Evolutionary conservation across 64 coral and sea anemone species (phyloP).

Genomic region (Montipora foliosa): DNA sequence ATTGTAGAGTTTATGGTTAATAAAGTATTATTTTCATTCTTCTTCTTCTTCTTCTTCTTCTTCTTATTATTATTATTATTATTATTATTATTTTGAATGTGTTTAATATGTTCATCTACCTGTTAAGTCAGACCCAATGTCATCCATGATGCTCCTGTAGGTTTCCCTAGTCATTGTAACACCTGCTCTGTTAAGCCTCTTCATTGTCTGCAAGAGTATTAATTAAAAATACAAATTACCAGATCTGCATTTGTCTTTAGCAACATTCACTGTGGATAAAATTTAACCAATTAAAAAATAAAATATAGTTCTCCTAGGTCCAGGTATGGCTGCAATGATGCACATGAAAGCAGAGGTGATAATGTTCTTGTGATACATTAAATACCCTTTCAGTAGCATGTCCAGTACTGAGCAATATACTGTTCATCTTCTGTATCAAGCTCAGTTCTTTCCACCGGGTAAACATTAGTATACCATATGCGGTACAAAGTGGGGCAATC

Average conservation of each 20-base stretch:
- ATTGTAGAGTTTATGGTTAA: too few species aligned
- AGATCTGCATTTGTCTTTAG: slow-evolving; percentile 27
- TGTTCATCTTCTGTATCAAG: slow-evolving; percentile 50
- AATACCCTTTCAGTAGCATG: slow-evolving; percentile 46
- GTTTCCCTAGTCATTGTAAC: slow-evolving; percentile 47
- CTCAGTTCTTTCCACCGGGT: slow-evolving; percentile 46
- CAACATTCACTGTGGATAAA: slow-evolving; percentile 10
- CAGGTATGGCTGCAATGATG: slow-evolving; percentile 9
- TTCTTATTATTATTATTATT: too few species aligned
- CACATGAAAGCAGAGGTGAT: slow-evolving; percentile 20
- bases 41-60: neutral
- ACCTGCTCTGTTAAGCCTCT: slow-evolving; percentile 54
- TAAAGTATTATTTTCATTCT: neutral
- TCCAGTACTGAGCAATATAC: slow-evolving; percentile 27
- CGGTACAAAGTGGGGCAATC: slow-evolving; percentile 32
- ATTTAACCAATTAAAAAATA: slow-evolving; percentile 17
- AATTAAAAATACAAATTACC: neutral
- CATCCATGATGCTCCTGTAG: slow-evolving; percentile 60
- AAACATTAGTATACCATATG: slow-evolving; percentile 54
- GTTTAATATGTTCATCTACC: slow-evolving; percentile 37
- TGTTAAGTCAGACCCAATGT: slow-evolving; percentile 49
- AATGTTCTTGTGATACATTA: neutral
- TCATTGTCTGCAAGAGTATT: slow-evolving; percentile 45
- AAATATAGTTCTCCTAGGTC: slow-evolving; percentile 7
- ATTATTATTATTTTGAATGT: neutral